phyloP scores from a whole-genome alignment of 2,113 vertebrate species.

The Eubucco bourcierii region DNA sequence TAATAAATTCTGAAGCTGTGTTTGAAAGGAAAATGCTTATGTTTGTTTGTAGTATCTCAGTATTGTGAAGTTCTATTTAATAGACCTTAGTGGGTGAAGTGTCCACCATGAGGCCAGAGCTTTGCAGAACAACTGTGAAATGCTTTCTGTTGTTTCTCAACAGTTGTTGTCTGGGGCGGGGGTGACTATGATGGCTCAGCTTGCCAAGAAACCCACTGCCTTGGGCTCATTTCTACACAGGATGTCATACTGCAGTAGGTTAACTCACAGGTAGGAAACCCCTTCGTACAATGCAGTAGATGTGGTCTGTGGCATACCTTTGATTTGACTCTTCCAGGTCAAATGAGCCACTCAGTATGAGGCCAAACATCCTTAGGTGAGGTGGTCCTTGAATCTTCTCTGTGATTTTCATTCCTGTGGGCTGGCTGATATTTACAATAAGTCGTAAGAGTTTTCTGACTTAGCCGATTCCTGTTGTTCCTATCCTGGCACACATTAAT shows the following conservation, averaged over 20 bases:
- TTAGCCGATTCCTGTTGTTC: not conserved
- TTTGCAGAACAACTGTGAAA: not conserved
- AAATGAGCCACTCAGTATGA: not conserved
- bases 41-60: not conserved
- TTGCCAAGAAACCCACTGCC: not conserved
- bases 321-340: not conserved
- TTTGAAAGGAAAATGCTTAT: not conserved
- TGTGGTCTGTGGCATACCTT: not conserved
- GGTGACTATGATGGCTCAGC: not conserved
- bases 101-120: not conserved
- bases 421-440: not conserved
- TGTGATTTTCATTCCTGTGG: not conserved
- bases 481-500: not conserved
- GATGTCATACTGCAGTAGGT: not conserved
- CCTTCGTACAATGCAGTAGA: not conserved
- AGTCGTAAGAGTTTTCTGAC: not conserved
- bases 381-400: not conserved
- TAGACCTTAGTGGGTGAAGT: not conserved
- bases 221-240: not conserved
- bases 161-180: not conserved
- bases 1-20: not conserved
- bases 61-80: not conserved
- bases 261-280: not conserved
- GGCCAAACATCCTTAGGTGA: not conserved
- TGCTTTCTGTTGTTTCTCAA: not conserved